These are phyloP conservation scores for Ennomos quercinarius DNA, from an alignment of 2,888 invertebrate genomes.

Conservation along the genomic window DNA sequence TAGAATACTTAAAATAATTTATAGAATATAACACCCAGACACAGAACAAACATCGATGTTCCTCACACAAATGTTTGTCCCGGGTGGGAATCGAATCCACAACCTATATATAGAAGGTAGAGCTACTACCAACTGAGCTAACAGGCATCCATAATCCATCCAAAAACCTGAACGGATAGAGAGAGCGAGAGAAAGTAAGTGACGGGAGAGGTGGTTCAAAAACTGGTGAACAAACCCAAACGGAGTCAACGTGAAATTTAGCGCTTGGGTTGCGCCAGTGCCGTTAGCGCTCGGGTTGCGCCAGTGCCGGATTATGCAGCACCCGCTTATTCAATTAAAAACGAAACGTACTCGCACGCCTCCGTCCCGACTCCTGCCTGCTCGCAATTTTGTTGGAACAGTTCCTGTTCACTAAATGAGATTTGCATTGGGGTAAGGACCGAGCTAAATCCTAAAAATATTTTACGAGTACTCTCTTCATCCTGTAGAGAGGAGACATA, in stretches of 20 bases:
- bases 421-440: slow-evolving; percentile 45
- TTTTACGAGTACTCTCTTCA: not conserved
- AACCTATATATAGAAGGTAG: no score
- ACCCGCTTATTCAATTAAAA: slow-evolving; percentile 77
- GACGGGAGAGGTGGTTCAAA: slow-evolving; percentile 54
- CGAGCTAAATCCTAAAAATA: slow-evolving; percentile 27
- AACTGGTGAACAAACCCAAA: slow-evolving; percentile 63
- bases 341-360: slow-evolving; percentile 62
- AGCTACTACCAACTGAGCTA: no score
- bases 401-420: slow-evolving; percentile 60
- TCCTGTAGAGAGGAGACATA: no score
- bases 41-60: no score
- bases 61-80: no score
- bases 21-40: no score
- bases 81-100: no score
- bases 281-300: slow-evolving; percentile 60
- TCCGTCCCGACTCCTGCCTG: slow-evolving; percentile 54
- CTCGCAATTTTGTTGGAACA: slow-evolving; percentile 60
- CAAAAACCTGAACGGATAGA: slow-evolving; percentile 29
- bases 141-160: no score
- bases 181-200: slow-evolving; percentile 46
- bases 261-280: slow-evolving; percentile 58
- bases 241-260: slow-evolving; percentile 60
- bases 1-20: no score
- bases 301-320: slow-evolving; percentile 66